Base-by-base conservation (phyloP, 1,140 invertebrate species). In the Xylocopa sonorina region DNA sequence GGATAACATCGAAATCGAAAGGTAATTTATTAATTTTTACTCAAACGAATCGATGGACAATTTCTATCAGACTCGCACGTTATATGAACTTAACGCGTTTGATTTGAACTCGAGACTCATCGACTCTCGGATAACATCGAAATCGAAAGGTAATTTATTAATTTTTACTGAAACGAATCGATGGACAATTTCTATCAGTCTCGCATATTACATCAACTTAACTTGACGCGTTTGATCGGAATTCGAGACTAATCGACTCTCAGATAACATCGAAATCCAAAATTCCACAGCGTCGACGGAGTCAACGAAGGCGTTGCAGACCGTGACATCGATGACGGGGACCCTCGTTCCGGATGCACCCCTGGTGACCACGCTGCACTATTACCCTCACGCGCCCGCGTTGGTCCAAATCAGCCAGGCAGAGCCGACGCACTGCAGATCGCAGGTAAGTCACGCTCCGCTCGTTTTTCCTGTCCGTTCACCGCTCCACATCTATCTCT, bases 261-360 rank as follows among this genome's bases (percentile, higher is more conserved):
- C n/a, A 10, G 69, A 76, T 76, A 68, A 76, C 27, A 16, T 21
- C 1, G 38, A 38, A 68, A 68, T 68, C 18, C 16, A 60, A 43
- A 77, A 66, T 85, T 48, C 60, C 62, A n/a, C 69, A 92, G 91
- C 91, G 32, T 92, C 91, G 6, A 92, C 93, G 46, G 93, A 94
- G 79, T 93, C 93, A 1, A 94, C 94, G 5, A 95, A 95, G 88
- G 94, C 94, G 0, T 89, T 95, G 21, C 95, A 94, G 83, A 92
- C 93, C 9, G 91, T 94, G 72, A 93, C 93, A 51, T 93, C 90
- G 76, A 91, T 94, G 88, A 92, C 92, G 12, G 92, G 92, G n/a
- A 86, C 91, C 63, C 86, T 94, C 18, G 91, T 94, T 5, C 90
- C 91, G 14, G 91, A 92, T 48, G 69, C 90, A 38, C 89, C 91